These are phyloP conservation scores for Palythoa grandis DNA, from an alignment of 92 coral and sea anemone genomes.

Conservation along the genomic window DNA sequence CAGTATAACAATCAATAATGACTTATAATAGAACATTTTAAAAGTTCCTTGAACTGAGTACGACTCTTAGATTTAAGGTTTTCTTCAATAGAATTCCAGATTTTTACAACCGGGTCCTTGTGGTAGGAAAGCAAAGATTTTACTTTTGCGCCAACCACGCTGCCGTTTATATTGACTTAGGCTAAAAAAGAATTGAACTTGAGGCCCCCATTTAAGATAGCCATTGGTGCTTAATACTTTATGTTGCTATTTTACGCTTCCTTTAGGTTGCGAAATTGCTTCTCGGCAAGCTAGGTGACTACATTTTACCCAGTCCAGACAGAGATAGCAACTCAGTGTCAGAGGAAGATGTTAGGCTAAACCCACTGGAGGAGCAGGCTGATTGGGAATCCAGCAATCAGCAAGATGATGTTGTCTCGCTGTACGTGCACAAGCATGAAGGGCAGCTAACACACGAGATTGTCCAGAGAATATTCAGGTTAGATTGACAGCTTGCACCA, in stretches of 20 bases:
- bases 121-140: no score
- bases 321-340: constrained; percentile 47
- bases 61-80: no score
- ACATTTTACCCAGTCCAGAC: constrained; percentile 66
- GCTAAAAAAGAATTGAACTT: no score
- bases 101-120: no score
- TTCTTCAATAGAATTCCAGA: no score
- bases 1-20: no score
- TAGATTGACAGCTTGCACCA: not conserved
- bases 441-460: constrained; percentile 90
- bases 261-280: constrained; percentile 30
- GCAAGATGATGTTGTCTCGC: constrained; percentile 47
- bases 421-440: constrained; percentile 83
- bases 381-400: constrained; percentile 1
- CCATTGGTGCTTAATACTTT: not conserved
- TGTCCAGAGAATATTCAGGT: constrained; percentile 92
- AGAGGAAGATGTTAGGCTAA: constrained; percentile 26
- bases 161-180: not conserved
- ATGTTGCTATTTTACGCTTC: not conserved
- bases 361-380: constrained; percentile 21
- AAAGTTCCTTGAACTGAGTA: no score
- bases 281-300: constrained; percentile 86
- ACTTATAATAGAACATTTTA: no score
- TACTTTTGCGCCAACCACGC: not conserved
- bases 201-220: not conserved